These are phyloP conservation scores for Cherax destructor DNA, from an alignment of 1,140 invertebrate genomes.

Conservation along the genomic window DNA sequence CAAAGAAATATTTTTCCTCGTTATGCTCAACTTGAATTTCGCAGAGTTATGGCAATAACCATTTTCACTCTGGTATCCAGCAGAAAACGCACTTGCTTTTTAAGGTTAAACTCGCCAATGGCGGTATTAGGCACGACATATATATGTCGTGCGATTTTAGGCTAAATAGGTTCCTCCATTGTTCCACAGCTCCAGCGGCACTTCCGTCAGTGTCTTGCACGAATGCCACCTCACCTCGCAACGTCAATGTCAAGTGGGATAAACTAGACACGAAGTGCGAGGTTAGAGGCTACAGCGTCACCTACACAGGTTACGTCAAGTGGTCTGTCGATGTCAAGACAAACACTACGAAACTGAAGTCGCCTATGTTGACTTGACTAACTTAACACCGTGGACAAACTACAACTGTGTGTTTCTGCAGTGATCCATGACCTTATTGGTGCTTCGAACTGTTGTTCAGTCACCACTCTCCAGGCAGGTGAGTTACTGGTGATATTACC, in stretches of 20 bases:
- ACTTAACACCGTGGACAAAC: not conserved
- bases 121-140: too few relatives aligned
- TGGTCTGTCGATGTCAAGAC: not conserved
- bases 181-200: not conserved
- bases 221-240: not conserved
- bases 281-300: not conserved
- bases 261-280: not conserved
- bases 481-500: not conserved
- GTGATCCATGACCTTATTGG: not conserved
- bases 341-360: not conserved
- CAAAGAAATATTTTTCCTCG: too few relatives aligned
- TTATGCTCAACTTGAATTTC: too few relatives aligned
- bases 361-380: not conserved
- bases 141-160: too few relatives aligned
- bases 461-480: not conserved
- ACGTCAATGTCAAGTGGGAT: not conserved
- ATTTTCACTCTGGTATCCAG: too few relatives aligned
- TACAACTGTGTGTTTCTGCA: not conserved
- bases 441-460: not conserved
- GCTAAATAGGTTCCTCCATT: not conserved
- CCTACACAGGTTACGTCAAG: not conserved
- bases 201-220: not conserved
- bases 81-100: too few relatives aligned
- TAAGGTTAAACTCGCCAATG: too few relatives aligned
- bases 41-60: too few relatives aligned